phyloP scores from a whole-genome alignment of 1,140 invertebrate species.

The Drosophila arawakana region DNA sequence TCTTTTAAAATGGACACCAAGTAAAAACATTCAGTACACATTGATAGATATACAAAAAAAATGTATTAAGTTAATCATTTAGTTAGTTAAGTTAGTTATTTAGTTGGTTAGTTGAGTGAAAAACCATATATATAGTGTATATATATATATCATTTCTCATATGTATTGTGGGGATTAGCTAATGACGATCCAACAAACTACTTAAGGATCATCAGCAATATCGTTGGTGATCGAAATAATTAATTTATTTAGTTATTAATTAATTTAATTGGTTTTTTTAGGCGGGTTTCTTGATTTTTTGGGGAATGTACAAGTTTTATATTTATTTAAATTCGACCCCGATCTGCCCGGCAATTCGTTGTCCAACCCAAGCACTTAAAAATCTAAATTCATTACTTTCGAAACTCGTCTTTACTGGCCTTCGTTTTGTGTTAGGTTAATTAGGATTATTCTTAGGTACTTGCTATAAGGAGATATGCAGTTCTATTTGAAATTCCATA shows the following conservation, averaged over 20 bases:
- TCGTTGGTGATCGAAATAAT: constrained; percentile 67
- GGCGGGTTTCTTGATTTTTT: constrained; percentile 3
- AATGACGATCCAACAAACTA: constrained; percentile 3
- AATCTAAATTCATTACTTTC: constrained; percentile 21
- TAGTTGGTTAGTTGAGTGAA: not conserved
- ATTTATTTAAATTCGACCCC: constrained; percentile 47
- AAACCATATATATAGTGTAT: not conserved
- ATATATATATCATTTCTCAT: constrained; percentile 23
- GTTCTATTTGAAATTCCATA: not conserved
- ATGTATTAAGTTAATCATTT: constrained; percentile 19
- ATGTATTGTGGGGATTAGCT: constrained; percentile 20
- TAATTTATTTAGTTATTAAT: constrained; percentile 1
- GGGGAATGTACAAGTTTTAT: constrained; percentile 45
- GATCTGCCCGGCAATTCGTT: constrained; percentile 65
- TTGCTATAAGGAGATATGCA: constrained; percentile 20
- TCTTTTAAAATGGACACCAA: constrained; percentile 68
- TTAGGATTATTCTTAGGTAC: constrained; percentile 40
- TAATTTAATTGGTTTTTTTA: constrained; percentile 14
- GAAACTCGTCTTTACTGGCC: constrained; percentile 3
- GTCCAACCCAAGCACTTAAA: constrained; percentile 68
- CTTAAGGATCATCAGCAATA: constrained; percentile 35
- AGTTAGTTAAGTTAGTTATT: constrained; percentile 22
- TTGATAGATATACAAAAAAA: constrained; percentile 57
- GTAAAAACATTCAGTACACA: constrained; percentile 76
- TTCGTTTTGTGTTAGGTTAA: not conserved